Conservation (phyloP, 2,113 vertebrate species). For the Seriola quinqueradiata region DNA sequence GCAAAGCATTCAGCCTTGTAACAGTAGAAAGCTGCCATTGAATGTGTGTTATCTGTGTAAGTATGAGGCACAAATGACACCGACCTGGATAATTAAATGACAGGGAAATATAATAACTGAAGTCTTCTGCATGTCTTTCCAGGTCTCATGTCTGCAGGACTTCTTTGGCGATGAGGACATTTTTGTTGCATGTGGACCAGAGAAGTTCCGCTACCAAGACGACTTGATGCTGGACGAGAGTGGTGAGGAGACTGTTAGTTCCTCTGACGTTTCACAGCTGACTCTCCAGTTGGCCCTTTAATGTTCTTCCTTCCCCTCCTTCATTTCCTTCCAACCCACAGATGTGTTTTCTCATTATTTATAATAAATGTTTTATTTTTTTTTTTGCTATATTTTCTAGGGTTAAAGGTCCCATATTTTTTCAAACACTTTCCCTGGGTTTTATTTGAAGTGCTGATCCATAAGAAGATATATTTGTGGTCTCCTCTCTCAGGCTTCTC, state of each 20-base stretch:
- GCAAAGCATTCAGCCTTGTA: neutral
- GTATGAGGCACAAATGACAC: neutral
- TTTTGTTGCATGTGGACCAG: constrained; percentile 96
- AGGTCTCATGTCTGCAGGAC: constrained; percentile 97
- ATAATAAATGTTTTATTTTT: neutral
- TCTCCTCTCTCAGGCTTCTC: too few species aligned
- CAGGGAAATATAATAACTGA: neutral
- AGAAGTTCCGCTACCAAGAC: constrained; percentile 97
- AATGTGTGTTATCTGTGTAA: constrained; percentile 1
- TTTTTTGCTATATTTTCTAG: too few species aligned
- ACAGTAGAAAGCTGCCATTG: neutral
- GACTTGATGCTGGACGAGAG: constrained; percentile 96
- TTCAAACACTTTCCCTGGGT: too few species aligned
- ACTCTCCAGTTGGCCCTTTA: neutral
- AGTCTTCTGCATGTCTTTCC: constrained; percentile 10
- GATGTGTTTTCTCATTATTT: neutral
- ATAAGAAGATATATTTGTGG: too few species aligned
- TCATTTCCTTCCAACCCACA: neutral
- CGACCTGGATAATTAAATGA: neutral
- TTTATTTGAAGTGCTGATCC: too few species aligned
- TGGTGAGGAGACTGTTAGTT: constrained; percentile 81
- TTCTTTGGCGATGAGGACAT: constrained; percentile 98
- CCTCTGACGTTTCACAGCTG: constrained; percentile 23
- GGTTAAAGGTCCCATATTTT: too few species aligned
- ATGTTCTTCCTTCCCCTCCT: neutral